Percentiles rank a stretch among this genome's conserved stretches.
Conservation (phyloP, 2,888 invertebrate genomes). For the Trypoxylon attenuatum region DNA sequence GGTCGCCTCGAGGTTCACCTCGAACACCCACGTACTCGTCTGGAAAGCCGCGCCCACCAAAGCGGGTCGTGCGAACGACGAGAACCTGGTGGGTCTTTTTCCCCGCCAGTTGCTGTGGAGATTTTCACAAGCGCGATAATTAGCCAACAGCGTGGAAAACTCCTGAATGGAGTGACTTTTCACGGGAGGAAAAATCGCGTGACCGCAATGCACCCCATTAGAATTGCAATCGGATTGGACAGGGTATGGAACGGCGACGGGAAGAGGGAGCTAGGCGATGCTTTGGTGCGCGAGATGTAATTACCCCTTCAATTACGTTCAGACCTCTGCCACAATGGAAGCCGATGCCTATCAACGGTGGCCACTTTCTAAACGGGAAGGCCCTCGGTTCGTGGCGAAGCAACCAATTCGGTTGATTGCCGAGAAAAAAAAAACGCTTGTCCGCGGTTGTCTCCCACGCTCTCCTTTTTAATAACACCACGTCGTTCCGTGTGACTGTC, state of each 20-base stretch:
- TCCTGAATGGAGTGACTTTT: constrained; percentile 15
- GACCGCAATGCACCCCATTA: constrained; percentile 33
- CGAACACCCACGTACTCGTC: constrained; percentile 24
- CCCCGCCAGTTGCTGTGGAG: constrained; percentile 1
- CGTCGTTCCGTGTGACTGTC: no score
- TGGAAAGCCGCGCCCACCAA: constrained; percentile 22
- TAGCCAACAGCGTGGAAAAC: constrained; percentile 36
- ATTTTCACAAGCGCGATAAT: constrained; percentile 37
- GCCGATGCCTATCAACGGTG: constrained; percentile 42
- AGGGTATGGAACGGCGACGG: no score
- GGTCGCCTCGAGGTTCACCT: no score
- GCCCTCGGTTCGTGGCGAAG: constrained; percentile 36
- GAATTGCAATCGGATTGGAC: constrained; percentile 38
- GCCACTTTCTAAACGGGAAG: constrained; percentile 44
- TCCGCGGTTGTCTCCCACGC: constrained; percentile 44
- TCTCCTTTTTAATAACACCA: constrained; percentile 36
- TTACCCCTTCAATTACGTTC: constrained; percentile 47
- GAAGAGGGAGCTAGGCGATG: no score
- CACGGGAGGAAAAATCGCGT: constrained; percentile 22
- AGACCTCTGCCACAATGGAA: constrained; percentile 29
- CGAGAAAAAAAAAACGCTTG: constrained; percentile 11
- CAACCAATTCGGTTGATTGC: constrained; percentile 42
- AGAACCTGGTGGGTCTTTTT: constrained; percentile 4
- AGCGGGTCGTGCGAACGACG: constrained; percentile 34
- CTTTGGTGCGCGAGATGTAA: constrained; percentile 28